Evolutionary conservation across 2,888 invertebrate species (phyloP).

Genomic region (Conchocele bisecta): DNA sequence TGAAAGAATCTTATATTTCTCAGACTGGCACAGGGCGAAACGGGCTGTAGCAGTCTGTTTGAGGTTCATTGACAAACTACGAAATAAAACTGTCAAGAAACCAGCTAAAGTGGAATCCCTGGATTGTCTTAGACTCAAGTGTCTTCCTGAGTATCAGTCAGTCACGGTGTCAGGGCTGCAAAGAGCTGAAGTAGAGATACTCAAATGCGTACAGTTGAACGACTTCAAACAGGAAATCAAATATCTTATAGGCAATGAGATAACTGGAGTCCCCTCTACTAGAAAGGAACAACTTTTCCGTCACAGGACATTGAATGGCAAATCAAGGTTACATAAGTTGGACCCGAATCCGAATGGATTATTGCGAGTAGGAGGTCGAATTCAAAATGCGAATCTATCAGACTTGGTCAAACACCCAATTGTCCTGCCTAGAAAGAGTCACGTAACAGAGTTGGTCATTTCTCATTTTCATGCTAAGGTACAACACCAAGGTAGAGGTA

Average conservation of each 20-base stretch:
- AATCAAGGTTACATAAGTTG: background rate
- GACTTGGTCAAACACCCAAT: conserved; percentile 11
- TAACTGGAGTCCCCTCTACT: background rate
- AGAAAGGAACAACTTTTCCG: background rate
- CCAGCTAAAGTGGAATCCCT: background rate
- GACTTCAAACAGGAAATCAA: background rate
- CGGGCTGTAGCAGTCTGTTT: background rate
- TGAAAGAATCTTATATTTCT: background rate
- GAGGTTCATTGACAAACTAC: background rate
- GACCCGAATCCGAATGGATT: conserved; percentile 10
- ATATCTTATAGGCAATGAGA: background rate
- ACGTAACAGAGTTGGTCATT: conserved; percentile 48
- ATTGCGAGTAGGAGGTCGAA: conserved; percentile 30
- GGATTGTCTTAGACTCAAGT: too few species aligned
- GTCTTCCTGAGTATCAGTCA: background rate
- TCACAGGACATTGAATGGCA: conserved; percentile 8
- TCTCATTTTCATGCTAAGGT: conserved; percentile 44
- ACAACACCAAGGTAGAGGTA: conserved; percentile 54
- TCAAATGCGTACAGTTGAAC: conserved; percentile 1
- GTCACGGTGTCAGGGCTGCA: conserved; percentile 3
- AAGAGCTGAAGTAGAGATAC: background rate
- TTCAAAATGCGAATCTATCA: conserved; percentile 2
- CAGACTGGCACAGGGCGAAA: conserved; percentile 3
- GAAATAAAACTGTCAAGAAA: background rate
- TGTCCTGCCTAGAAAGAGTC: conserved; percentile 24